Evolutionary conservation across 2,888 invertebrate species (phyloP), one percentile per base, ranked within the genome.

Genomic region (Diarsia rubi): DNA sequence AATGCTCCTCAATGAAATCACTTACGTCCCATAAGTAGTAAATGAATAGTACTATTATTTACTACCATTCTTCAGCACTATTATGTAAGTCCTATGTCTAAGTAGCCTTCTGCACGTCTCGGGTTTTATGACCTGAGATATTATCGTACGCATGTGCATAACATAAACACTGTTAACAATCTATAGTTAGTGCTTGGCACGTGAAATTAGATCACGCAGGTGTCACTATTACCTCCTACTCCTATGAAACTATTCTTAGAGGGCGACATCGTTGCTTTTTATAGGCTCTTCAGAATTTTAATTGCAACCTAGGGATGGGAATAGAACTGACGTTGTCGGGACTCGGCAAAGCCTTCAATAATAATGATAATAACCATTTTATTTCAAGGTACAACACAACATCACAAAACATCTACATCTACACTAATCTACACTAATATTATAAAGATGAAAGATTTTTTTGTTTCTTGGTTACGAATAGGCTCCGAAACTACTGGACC

Each of bases 131-230:
- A 78, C 78, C 75, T 49, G 71, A 57, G 64, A 73, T 81, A 84
- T 84, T 86, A 86, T 84, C 83, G 80, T 64, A 75, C 79, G 79
- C 81, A 83, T 69, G 75, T 68, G 80, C 83, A 86, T 79, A 81
- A 83, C 42, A 74, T 83, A 81, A 81, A 81, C 83, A 79, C 65
- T 72, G 24, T 71, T 63, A 81, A 54, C 54, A 79, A 68, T 69
- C 75, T 83, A 83, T 81, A 82, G 73, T 78, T 80, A 66, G 76
- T 74, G 81, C 79, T 91, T 91, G 90, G 89, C 89, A 91, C 86
- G 65, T 81, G 90, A 84, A 91, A 91, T 86, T 87, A 81, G 91
- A 89, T 83, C 91, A 89, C 73, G 84, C 89, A 90, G 89, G 89
- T 91, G 91, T 82, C 76, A 75, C 60, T n/a, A 78, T 76, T 82